Conservation (phyloP, 1,140 invertebrate species). For the Caerostris darwini region DNA sequence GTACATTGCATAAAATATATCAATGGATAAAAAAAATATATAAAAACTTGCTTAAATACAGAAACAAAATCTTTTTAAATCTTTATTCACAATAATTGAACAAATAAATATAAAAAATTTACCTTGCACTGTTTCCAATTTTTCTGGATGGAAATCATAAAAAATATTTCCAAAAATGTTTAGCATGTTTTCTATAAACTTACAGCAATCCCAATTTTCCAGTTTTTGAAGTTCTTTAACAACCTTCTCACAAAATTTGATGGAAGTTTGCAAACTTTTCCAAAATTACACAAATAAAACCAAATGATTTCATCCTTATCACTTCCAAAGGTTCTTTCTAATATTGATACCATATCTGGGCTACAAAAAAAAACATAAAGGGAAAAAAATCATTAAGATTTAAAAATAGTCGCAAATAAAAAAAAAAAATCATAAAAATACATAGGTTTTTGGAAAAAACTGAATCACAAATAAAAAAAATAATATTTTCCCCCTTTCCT, state of each 20-base stretch:
- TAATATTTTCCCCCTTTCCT: no score
- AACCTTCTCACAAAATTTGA: neutral
- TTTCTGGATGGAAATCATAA: neutral
- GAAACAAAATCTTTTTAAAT: no score
- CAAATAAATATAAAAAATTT: neutral
- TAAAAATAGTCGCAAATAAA: no score
- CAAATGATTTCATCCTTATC: constrained; percentile 42
- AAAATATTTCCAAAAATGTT: neutral
- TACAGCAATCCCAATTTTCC: neutral
- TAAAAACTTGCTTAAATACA: no score
- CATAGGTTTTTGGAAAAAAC: no score
- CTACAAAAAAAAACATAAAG: neutral
- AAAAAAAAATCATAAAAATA: no score
- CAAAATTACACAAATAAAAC: constrained; percentile 56
- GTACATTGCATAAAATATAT: no score
- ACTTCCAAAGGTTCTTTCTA: constrained; percentile 38
- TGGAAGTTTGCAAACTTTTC: constrained; percentile 6
- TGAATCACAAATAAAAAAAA: no score
- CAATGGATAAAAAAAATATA: no score
- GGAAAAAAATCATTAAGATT: no score
- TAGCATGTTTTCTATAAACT: constrained; percentile 36
- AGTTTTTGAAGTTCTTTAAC: constrained; percentile 18
- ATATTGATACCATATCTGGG: neutral
- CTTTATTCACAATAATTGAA: neutral
- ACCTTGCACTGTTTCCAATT: neutral